Evolutionary conservation across 2,797 vertebrate genomes (phyloP).

Genomic region (Allenopithecus nigroviridis): DNA sequence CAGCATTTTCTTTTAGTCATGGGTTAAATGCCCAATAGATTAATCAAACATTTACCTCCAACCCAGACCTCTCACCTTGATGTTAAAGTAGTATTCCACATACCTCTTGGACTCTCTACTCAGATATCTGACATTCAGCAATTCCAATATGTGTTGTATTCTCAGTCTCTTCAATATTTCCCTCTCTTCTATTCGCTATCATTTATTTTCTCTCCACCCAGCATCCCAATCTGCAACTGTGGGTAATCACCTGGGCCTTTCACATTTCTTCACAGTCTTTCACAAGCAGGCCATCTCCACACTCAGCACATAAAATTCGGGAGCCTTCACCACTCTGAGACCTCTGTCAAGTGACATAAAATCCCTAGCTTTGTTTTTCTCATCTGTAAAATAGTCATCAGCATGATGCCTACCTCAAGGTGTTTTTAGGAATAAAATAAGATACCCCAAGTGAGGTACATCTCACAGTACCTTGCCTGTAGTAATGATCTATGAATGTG

Average conservation of each 20-base stretch:
- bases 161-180: background rate
- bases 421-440: background rate
- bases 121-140: background rate
- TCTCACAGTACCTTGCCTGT: background rate
- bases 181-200: background rate
- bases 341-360: background rate
- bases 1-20: conserved; percentile 1
- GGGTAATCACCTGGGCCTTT: background rate
- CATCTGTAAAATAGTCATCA: background rate
- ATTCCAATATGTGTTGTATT: background rate
- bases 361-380: background rate
- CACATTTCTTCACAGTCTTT: background rate
- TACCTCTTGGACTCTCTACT: background rate
- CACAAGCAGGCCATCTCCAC: background rate
- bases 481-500: background rate
- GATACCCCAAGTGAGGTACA: background rate
- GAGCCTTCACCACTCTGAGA: background rate
- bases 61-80: background rate
- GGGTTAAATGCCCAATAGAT: background rate
- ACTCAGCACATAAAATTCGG: background rate
- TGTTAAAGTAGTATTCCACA: background rate
- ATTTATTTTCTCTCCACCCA: background rate
- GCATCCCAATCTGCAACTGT: background rate
- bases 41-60: background rate
- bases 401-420: background rate